phyloP scores from a whole-genome alignment of 2,888 invertebrate genomes.

The Drosophila recens region DNA sequence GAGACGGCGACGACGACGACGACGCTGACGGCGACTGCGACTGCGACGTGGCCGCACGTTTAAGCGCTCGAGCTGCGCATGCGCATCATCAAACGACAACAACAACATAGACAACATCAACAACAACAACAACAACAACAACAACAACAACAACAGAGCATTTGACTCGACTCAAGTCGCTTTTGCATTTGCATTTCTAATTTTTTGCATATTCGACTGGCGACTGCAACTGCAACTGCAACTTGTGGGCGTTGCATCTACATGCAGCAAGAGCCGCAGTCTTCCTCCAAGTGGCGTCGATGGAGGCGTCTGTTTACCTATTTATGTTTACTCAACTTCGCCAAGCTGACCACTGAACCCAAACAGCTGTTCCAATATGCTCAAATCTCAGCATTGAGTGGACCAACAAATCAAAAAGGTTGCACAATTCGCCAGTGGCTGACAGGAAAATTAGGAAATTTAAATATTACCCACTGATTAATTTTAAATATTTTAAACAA shows the following conservation, averaged over 20 bases:
- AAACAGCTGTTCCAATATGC: conserved; percentile 20
- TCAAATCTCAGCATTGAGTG: not conserved
- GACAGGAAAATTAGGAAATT: not conserved
- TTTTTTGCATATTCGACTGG: conserved; percentile 64
- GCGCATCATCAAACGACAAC: conserved; percentile 68
- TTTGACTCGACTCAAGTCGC: conserved; percentile 33
- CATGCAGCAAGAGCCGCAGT: not conserved
- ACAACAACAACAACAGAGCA: not conserved
- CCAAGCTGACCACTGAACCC: conserved; percentile 28
- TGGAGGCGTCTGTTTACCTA: conserved; percentile 37
- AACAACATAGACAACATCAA: conserved; percentile 2
- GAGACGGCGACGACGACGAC: conserved; percentile 16
- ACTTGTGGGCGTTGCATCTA: conserved; percentile 51
- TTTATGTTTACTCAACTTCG: conserved; percentile 28
- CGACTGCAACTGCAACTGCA: conserved; percentile 48
- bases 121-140: not conserved
- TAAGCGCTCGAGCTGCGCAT: conserved; percentile 61
- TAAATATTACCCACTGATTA: not conserved
- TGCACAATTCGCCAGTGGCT: conserved; percentile 3
- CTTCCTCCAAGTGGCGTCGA: conserved; percentile 27
- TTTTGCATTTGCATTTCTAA: conserved; percentile 81
- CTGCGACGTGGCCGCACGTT: conserved; percentile 68
- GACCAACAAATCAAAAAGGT: conserved; percentile 8
- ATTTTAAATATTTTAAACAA: not conserved
- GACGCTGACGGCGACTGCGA: conserved; percentile 32